Base-by-base conservation (phyloP, 2,888 invertebrate species). In the Desoria tigrina region DNA sequence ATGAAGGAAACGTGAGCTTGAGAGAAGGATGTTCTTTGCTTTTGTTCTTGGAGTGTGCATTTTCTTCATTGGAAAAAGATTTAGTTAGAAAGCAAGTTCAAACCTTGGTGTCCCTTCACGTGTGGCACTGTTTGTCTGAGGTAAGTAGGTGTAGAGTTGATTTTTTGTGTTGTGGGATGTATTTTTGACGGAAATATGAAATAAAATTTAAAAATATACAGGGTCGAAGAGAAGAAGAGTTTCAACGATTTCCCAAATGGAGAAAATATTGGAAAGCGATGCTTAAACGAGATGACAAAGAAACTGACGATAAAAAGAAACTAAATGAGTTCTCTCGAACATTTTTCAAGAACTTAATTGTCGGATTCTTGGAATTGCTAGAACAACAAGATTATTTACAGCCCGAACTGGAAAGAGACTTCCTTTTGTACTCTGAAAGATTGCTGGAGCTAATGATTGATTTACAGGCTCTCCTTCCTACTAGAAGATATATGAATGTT, bases 401-500 rank as follows among this genome's bases (percentile, higher is more conserved):
- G 68, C 70, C 69, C 24, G 76, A 77, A 61, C 63, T 78, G 9
- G 73, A 77, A 37, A 70, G 76, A 1, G 80, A 81, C 63, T 83
- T 88, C 82, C 82, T 89, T 28, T 85, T 85, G 75, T 97, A 94
- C 80, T 95, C 95, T 81, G 98, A 99, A 82, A 85, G 97, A 50
- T 97, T 98, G 81, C 80, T 99, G 68, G 97, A 99, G 82, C 83
- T 99, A 72, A 85, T 98, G 81, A 95, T 97, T 63, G 99, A 99
- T 80, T 83, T 99, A 75, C 97, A 98, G 79, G 94, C 97, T 0
- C 83, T 97, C 72, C 81, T 99, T 77, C 96, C 96, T 0, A 99
- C 98, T 0, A 85, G 99, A 42, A 85, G 99, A 56, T 99, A 97
- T 82, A 95, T 99, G 81, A 97, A 98, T 81, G 92, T 92, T 0